These are phyloP conservation scores for Oreohelix idahoensis DNA, from an alignment of 1,140 invertebrate genomes.

Conservation along the genomic window DNA sequence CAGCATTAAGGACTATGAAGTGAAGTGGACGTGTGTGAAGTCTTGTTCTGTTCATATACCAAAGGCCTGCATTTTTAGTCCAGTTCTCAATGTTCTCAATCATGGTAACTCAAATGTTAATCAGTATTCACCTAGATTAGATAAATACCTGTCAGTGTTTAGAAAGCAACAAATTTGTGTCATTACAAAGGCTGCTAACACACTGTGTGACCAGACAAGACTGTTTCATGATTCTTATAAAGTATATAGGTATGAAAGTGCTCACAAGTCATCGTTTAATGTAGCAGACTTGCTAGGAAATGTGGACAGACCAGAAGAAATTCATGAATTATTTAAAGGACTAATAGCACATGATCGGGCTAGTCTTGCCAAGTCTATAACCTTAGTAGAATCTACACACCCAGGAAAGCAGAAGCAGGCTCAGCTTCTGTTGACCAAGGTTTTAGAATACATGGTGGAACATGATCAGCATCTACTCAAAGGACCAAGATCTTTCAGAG, in stretches of 20 bases:
- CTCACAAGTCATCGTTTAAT: slow-evolving; percentile 12
- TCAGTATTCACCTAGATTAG: neutral
- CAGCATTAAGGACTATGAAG: neutral
- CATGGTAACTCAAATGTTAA: neutral
- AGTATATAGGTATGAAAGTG: neutral
- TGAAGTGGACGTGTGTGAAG: neutral
- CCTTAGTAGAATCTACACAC: slow-evolving; percentile 76
- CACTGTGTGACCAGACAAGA: neutral
- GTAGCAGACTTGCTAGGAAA: slow-evolving; percentile 34
- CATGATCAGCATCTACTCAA: slow-evolving; percentile 54
- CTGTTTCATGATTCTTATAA: neutral
- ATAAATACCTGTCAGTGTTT: neutral
- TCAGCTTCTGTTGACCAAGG: slow-evolving; percentile 71
- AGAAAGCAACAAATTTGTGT: neutral
- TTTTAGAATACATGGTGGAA: slow-evolving; percentile 70
- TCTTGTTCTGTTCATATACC: neutral
- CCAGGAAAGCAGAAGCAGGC: slow-evolving; percentile 72
- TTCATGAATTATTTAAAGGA: slow-evolving; percentile 62
- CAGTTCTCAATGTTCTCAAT: neutral
- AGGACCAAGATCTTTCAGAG: slow-evolving; percentile 70
- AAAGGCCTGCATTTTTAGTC: neutral
- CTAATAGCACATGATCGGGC: slow-evolving; percentile 68
- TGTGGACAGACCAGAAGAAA: slow-evolving; percentile 19
- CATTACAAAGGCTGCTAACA: neutral
- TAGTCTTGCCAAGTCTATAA: slow-evolving; percentile 75